Percentiles rank a stretch among this genome's conserved stretches.
phyloP scores from a whole-genome alignment of 2,113 vertebrate genomes.

The Pygathrix nemaeus region DNA sequence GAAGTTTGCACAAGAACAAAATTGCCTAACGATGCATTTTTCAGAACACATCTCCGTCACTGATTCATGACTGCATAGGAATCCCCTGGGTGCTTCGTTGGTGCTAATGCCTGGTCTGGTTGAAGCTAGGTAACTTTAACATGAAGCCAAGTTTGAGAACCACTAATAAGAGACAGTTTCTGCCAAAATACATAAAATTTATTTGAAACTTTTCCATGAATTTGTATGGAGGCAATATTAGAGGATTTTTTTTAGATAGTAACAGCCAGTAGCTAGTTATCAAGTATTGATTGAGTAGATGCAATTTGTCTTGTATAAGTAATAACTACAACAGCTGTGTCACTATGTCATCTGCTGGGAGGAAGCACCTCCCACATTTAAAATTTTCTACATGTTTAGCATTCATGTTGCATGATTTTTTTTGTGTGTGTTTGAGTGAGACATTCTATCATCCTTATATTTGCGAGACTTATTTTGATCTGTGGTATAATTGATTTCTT shows the following conservation, averaged over 20 bases:
- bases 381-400: not conserved
- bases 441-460: conserved; percentile 53
- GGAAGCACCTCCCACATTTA: not conserved
- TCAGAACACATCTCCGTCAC: no score
- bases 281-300: not conserved
- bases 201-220: not conserved
- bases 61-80: not conserved
- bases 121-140: not conserved
- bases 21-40: not conserved
- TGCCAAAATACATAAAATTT: not conserved
- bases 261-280: not conserved
- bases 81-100: not conserved
- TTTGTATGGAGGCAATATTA: not conserved
- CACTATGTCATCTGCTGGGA: not conserved
- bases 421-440: conserved; percentile 39
- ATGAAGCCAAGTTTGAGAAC: not conserved
- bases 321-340: not conserved
- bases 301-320: not conserved
- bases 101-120: not conserved
- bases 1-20: not conserved
- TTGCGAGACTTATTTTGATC: conserved; percentile 62
- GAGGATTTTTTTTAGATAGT: not conserved
- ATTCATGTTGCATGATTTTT: conserved; percentile 52
- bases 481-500: conserved; percentile 61
- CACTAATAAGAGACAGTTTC: not conserved